Evolutionary conservation across 2,113 vertebrate genomes (phyloP).

Genomic region (Nothocercus julius): DNA sequence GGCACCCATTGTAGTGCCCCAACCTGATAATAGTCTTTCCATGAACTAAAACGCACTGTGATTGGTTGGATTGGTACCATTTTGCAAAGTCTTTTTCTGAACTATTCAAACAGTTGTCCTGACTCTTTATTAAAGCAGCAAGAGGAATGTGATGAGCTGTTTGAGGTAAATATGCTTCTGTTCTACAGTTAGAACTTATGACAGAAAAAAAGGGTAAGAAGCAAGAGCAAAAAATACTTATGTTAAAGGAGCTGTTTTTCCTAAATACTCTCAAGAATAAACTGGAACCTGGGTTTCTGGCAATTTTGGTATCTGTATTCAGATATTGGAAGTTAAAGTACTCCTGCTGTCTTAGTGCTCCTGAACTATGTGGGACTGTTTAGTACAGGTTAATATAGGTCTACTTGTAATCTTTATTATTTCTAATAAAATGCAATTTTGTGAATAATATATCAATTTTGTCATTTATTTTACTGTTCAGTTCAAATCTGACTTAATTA

Average conservation of each 20-base stretch:
- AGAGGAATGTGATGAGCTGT: constrained; percentile 34
- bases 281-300: neutral
- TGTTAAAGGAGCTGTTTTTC: neutral
- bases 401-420: constrained; percentile 67
- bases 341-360: neutral
- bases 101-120: constrained; percentile 64
- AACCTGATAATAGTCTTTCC: constrained; percentile 34
- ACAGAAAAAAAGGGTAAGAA: constrained; percentile 14
- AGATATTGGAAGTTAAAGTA: neutral
- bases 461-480: constrained; percentile 34
- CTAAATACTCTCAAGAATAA: neutral
- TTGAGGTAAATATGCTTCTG: constrained; percentile 43
- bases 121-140: constrained; percentile 62
- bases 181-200: constrained; percentile 52
- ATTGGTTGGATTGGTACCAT: constrained; percentile 32
- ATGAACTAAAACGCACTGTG: constrained; percentile 52
- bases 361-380: constrained; percentile 44
- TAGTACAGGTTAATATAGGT: constrained; percentile 51
- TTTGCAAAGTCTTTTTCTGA: constrained; percentile 40
- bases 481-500: constrained; percentile 51
- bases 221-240: constrained; percentile 23
- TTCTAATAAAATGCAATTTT: constrained; percentile 63
- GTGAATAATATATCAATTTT: constrained; percentile 71
- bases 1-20: neutral
- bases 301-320: neutral